These are phyloP conservation scores for Muricea muricata DNA, from an alignment of 92 coral and sea anemone species.

Conservation along the genomic window DNA sequence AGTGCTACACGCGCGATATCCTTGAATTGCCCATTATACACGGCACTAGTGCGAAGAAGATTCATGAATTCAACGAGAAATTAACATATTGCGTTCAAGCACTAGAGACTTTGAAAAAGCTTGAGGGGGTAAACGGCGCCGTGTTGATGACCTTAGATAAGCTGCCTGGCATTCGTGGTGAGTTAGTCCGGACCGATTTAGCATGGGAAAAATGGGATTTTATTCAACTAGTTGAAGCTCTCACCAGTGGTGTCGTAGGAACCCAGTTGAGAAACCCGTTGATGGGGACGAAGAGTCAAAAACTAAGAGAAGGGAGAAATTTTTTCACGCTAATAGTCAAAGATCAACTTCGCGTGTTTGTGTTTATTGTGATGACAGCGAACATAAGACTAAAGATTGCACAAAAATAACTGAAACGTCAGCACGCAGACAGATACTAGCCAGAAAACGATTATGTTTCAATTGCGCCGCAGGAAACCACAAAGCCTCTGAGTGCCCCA, in stretches of 20 bases:
- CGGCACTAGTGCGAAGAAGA: not conserved
- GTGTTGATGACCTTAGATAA: slow-evolving; percentile 32
- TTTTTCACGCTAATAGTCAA: not conserved
- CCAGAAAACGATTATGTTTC: slow-evolving; percentile 43
- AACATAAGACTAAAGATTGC: slow-evolving; percentile 53
- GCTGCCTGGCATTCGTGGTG: not conserved
- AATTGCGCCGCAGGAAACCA: slow-evolving; percentile 59
- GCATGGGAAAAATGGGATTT: slow-evolving; percentile 41
- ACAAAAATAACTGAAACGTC: slow-evolving; percentile 1
- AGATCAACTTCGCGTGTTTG: not conserved
- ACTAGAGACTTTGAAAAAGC: slow-evolving; percentile 17
- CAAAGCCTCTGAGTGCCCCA: slow-evolving; percentile 41
- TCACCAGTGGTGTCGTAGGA: slow-evolving; percentile 27
- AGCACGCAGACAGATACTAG: slow-evolving; percentile 38
- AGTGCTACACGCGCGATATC: not conserved
- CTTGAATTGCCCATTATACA: not conserved
- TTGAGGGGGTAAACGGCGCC: slow-evolving; percentile 24
- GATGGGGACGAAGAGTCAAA: not conserved
- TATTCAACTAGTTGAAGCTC: slow-evolving; percentile 14
- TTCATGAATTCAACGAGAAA: slow-evolving; percentile 31
- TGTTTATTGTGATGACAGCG: slow-evolving; percentile 33
- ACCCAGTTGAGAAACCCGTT: slow-evolving; percentile 18
- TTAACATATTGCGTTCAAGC: slow-evolving; percentile 42
- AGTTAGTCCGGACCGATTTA: slow-evolving; percentile 17
- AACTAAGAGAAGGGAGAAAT: not conserved